phyloP scores from a whole-genome alignment of 2,888 invertebrate genomes.

The Nysson spinosus region DNA sequence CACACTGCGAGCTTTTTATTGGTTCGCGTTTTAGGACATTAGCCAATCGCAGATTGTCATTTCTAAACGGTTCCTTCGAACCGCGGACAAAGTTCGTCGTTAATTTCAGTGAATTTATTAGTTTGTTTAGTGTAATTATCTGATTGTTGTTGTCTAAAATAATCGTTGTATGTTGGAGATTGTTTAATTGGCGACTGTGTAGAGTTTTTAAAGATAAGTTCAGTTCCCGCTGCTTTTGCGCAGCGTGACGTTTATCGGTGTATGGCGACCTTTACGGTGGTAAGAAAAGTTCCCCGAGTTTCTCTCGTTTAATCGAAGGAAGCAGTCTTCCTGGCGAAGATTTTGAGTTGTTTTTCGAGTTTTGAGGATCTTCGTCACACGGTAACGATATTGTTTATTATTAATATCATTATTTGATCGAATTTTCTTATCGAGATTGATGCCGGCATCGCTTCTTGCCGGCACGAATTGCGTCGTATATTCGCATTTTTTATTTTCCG shows the following conservation, averaged over 20 bases:
- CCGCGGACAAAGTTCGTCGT: too few species aligned
- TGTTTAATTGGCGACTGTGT: too few species aligned
- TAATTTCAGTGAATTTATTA: too few species aligned
- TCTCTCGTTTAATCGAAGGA: slow-evolving; percentile 7
- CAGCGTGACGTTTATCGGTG: slow-evolving; percentile 34
- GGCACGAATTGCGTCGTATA: slow-evolving; percentile 34
- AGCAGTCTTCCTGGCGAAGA: slow-evolving; percentile 1
- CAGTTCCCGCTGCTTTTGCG: slow-evolving; percentile 40
- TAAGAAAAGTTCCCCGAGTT: slow-evolving; percentile 21
- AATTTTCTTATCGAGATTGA: neutral
- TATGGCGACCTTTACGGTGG: slow-evolving; percentile 48
- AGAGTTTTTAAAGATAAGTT: too few species aligned
- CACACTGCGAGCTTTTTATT: too few species aligned
- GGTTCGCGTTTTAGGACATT: too few species aligned
- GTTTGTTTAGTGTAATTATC: too few species aligned
- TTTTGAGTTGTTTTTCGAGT: slow-evolving; percentile 7
- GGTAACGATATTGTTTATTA: slow-evolving; percentile 24
- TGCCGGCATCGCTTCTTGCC: slow-evolving; percentile 3
- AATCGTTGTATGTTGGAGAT: too few species aligned
- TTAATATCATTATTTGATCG: neutral
- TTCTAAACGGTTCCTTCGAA: too few species aligned
- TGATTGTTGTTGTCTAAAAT: too few species aligned
- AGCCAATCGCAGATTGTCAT: too few species aligned
- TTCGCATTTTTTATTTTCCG: slow-evolving; percentile 5
- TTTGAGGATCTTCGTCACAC: too few species aligned